phyloP scores from a whole-genome alignment of 2,888 invertebrate genomes.

The Leptogaster cylindrica region DNA sequence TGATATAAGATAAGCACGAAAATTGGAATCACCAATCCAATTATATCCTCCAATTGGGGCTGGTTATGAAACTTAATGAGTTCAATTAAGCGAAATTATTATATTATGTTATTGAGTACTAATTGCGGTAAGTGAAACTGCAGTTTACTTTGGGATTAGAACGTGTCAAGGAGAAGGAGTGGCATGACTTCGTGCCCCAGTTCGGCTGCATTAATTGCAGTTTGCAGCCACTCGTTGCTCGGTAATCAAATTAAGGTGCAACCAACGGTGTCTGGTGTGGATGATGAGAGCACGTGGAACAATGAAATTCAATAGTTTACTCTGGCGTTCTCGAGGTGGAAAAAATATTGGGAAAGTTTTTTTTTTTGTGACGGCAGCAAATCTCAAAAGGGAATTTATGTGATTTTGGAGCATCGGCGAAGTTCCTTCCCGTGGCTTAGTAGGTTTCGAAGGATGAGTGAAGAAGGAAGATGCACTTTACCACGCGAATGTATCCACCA shows the following conservation, averaged over 20 bases:
- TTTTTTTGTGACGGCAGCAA: not conserved
- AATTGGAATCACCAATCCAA: too few relatives aligned
- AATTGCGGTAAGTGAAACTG: constrained; percentile 26
- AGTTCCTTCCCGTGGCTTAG: constrained; percentile 12
- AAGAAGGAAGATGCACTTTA: constrained; percentile 11
- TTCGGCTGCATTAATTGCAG: constrained; percentile 24
- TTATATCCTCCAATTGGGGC: not conserved
- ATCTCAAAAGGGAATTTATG: not conserved
- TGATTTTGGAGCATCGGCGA: not conserved
- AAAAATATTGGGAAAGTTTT: constrained; percentile 29
- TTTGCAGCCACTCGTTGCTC: constrained; percentile 1
- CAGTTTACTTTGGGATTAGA: not conserved
- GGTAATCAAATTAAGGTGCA: constrained; percentile 29
- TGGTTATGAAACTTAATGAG: constrained; percentile 2
- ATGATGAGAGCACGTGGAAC: too few relatives aligned
- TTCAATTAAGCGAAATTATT: constrained; percentile 5
- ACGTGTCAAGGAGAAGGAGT: not conserved
- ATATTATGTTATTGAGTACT: constrained; percentile 8
- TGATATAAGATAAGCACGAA: too few relatives aligned
- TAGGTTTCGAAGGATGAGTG: constrained; percentile 3
- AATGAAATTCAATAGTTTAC: too few relatives aligned
- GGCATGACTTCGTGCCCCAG: constrained; percentile 1
- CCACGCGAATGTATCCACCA: not conserved
- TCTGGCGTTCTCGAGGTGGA: not conserved
- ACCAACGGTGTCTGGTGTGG: too few relatives aligned